Conservation (phyloP, 2,797 vertebrate genomes). For the Aselliscus stoliczkanus region DNA sequence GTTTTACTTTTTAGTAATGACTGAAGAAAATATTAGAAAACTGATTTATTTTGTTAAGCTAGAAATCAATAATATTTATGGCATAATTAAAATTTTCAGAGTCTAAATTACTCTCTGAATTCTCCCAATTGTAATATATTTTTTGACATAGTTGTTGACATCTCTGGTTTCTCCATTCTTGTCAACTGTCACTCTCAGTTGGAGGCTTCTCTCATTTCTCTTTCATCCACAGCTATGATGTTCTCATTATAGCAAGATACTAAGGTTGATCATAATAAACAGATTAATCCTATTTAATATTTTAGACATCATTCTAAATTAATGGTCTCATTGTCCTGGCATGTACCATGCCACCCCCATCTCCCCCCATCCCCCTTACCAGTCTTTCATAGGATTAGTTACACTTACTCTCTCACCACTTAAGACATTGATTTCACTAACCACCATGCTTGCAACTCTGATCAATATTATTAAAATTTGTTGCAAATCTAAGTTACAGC, state of each 20-base stretch:
- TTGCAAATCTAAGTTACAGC: neutral
- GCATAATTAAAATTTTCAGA: constrained; percentile 21
- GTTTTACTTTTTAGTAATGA: constrained; percentile 33
- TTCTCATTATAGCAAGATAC: neutral
- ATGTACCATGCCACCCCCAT: neutral
- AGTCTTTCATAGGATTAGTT: neutral
- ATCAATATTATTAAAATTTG: neutral
- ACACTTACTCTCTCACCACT: neutral
- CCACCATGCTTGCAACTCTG: neutral
- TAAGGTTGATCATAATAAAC: neutral
- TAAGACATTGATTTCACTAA: neutral
- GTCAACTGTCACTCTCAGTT: neutral
- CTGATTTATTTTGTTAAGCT: neutral
- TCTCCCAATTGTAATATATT: neutral
- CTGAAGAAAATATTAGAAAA: neutral
- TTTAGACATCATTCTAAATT: neutral
- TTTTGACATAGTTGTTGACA: neutral
- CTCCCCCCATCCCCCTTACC: neutral
- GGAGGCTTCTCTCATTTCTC: neutral
- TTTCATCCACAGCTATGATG: neutral
- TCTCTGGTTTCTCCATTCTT: neutral
- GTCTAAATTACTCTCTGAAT: constrained; percentile 15
- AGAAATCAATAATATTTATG: neutral
- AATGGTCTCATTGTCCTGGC: neutral
- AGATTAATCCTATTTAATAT: neutral